Evolutionary conservation across 2,888 invertebrate genomes (phyloP), one percentile per base, ranked within the genome.

Genomic region (Pandemis cinnamomeana): DNA sequence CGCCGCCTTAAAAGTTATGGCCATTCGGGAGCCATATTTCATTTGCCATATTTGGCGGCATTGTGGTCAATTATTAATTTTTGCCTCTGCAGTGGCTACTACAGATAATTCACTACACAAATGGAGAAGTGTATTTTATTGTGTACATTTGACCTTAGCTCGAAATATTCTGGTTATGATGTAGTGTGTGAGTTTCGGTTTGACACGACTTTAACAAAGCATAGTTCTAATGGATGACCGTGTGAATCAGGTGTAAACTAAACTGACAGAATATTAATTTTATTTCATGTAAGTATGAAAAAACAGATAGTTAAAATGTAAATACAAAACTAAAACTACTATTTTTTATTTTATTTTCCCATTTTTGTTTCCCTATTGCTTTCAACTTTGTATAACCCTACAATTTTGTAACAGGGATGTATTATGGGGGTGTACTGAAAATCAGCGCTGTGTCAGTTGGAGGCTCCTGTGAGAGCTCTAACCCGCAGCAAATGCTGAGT

Each of bases 61-160:
- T 82, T 81, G 80, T 81, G 71, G 78, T 77, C 77, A 78, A 80
- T 80, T 80, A 81, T 79, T 81, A 82, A 80, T 81, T 80, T 82
- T 80, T 80, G 79, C 78, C 76, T 71, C 71, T 70, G 72, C 77
- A 46, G 68, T 61, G 68, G 67, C 62, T 69, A 51, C 44, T 71
- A 53, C 71, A 70, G 62, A 75, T 69, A 70, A 55, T 58, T 67
- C 60, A 70, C 41, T 48, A 20, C 55, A 44, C 27, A 63, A 55
- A 68, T 64, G 68, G 72, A 48, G 36, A 10, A 53, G 10, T 4
- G 55, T 72, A 61, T 66, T 55, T 73, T 70, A 74, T 42, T 58
- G 44, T 67, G 11, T 27, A 46, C 66, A 20, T 63, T 67, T 63
- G 55, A 61, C 64, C 61, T 62, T 15, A 20, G 42, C 42, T 41